phyloP scores from a whole-genome alignment of 2,797 vertebrate genomes.

The Bovichtus diacanthus region DNA sequence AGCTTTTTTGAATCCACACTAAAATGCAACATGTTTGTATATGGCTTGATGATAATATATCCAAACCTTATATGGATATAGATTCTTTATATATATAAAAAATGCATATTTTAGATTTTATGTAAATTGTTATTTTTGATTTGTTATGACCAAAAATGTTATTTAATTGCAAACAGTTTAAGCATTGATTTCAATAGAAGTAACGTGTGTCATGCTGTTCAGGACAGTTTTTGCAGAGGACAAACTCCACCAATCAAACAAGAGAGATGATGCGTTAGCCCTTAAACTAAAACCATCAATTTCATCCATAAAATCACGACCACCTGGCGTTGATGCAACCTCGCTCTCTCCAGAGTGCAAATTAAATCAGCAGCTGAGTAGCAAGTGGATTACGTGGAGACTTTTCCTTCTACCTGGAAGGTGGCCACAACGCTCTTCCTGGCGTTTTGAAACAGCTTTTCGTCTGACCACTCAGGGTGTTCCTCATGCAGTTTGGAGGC shows the following conservation, averaged over 20 bases:
- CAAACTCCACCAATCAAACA: slow-evolving; percentile 43
- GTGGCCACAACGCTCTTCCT: slow-evolving; percentile 93
- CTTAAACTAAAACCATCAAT: slow-evolving; percentile 52
- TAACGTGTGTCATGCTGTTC: neutral
- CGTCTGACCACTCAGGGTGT: slow-evolving; percentile 90
- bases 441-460: slow-evolving; percentile 94
- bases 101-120: neutral
- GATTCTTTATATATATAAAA: neutral
- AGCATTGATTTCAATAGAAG: neutral
- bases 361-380: slow-evolving; percentile 60
- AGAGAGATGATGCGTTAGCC: slow-evolving; percentile 43
- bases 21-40: neutral
- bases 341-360: slow-evolving; percentile 56
- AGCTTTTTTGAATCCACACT: neutral
- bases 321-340: slow-evolving; percentile 63
- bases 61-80: neutral
- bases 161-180: neutral
- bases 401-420: slow-evolving; percentile 90
- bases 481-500: slow-evolving; percentile 81
- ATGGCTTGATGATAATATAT: neutral
- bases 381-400: slow-evolving; percentile 67
- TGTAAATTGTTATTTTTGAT: neutral
- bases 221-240: slow-evolving; percentile 17
- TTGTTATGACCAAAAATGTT: neutral
- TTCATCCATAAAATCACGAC: slow-evolving; percentile 51